phyloP scores from a whole-genome alignment of 1,140 invertebrate genomes.

The Brachystomella parvula region DNA sequence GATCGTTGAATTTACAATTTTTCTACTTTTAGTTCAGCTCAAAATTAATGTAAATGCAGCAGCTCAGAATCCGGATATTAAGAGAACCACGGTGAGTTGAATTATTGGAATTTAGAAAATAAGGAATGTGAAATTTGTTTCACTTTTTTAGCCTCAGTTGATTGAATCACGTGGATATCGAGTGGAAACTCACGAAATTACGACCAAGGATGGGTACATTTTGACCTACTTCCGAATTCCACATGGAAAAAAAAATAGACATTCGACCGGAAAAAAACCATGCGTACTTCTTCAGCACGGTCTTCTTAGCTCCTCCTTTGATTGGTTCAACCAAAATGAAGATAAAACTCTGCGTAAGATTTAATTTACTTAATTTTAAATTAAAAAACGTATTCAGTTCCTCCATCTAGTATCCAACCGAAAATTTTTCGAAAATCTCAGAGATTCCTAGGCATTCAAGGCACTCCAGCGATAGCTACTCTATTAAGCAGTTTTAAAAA shows the following conservation, averaged over 20 bases:
- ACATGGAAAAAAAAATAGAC: not conserved
- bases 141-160: conserved; percentile 31
- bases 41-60: no score
- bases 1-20: no score
- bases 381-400: no score
- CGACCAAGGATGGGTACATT: conserved; percentile 52
- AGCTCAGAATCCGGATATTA: not conserved
- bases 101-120: not conserved
- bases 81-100: not conserved
- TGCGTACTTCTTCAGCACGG: conserved; percentile 65
- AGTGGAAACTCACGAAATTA: conserved; percentile 54
- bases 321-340: conserved; percentile 47
- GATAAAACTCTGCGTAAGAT: conserved; percentile 2
- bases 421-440: no score
- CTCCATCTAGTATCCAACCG: no score
- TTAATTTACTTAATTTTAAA: no score
- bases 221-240: conserved; percentile 6
- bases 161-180: conserved; percentile 52
- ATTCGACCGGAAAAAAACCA: not conserved
- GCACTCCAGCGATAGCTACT: no score
- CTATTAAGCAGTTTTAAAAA: no score
- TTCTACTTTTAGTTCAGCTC: no score
- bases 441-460: no score
- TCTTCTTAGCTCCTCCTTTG: conserved; percentile 61
- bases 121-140: not conserved